A percentile compares a stretch with the other conserved stretches of the same genome.
Conservation (phyloP, 2,113 vertebrate genomes). For the Eclectus roratus region DNA sequence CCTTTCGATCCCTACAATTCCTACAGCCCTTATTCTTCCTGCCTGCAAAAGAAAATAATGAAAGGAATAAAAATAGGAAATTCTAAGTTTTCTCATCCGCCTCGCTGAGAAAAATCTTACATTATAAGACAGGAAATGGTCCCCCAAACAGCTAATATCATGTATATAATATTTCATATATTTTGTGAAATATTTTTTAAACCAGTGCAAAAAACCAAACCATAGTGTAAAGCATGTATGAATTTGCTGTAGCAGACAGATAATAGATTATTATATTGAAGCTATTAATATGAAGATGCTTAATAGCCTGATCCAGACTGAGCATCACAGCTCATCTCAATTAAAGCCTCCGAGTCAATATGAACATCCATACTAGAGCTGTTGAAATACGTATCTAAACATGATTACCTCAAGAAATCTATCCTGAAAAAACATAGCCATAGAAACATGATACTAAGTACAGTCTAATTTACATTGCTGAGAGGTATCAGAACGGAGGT, state of each 20-base stretch:
- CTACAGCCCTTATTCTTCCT: conserved; percentile 93
- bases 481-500: not conserved
- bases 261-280: not conserved
- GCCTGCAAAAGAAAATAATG: conserved; percentile 73
- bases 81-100: conserved; percentile 29
- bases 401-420: not conserved
- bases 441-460: not conserved
- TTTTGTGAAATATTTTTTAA: conserved; percentile 27
- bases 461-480: not conserved
- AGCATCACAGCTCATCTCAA: not conserved
- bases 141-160: not conserved
- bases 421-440: not conserved
- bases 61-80: conserved; percentile 67
- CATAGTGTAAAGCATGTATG: not conserved
- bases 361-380: not conserved
- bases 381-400: not conserved
- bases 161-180: not conserved
- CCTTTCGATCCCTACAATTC: conserved; percentile 97
- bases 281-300: not conserved
- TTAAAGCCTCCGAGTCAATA: not conserved
- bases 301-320: not conserved
- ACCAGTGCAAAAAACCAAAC: not conserved
- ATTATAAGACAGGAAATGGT: not conserved
- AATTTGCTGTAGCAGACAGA: not conserved
- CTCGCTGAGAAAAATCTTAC: not conserved